Base-by-base conservation (phyloP, 92 coral and sea anemone species). In the Galaxea fascicularis region DNA sequence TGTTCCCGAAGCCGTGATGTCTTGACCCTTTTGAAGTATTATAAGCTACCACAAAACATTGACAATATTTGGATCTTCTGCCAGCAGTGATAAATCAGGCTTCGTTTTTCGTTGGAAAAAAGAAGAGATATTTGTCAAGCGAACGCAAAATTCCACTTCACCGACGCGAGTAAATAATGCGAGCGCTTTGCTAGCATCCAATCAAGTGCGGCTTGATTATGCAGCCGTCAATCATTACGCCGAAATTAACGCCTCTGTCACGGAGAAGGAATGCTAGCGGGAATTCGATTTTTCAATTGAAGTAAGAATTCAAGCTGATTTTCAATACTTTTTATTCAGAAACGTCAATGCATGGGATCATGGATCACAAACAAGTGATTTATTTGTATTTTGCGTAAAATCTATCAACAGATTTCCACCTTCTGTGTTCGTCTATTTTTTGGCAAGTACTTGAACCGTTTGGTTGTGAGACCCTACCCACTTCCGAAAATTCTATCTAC, bases 181-280 rank as follows among this genome's bases (percentile, higher is more conserved):
- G 89, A 70, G 17, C 16, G 12, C 49, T 73, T 44, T 30, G 60
- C 64, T 52, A 87, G 65, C 6, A 35, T 35, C 98, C 98, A 94
- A 94, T 94, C 94, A 85, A 65, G 82, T 74, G 84, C 82, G 81
- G 84, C 83, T 82, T 74, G 74, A 28, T 76, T 73, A 77, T 47
- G 60, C 74, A 31, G 47, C 93, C 86, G 98, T 90, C 98, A 94
- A 94, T 94, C 98, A 91, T 73, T 73, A 62, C 44, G 15, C 82
- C 91, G 83, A 90, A 87, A 74, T 85, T 84, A 77, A 78, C 89
- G 82, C 79, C 86, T 71, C 93, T 65, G 89, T 91, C 95, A 91
- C 91, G 64, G 54, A 73, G 20, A 69, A 89, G 85, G 91, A 94
- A 94, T 91, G 95, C 77, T 66, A 70, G 86, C 71, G 78, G 86